phyloP scores from a whole-genome alignment of 2,113 vertebrate species.

The Vicugna pacos region DNA sequence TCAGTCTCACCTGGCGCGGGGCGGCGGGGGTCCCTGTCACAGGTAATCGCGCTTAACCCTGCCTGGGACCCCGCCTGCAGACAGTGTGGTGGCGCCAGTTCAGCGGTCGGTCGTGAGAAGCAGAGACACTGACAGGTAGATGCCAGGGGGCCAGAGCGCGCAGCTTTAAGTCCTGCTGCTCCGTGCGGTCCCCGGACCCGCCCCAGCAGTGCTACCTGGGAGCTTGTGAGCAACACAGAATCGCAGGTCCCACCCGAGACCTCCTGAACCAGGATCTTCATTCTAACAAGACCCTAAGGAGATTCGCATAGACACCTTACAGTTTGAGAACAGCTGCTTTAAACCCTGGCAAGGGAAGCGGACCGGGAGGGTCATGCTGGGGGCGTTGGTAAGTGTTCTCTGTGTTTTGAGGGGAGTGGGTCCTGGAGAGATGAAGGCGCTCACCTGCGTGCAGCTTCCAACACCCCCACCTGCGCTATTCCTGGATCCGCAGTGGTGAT shows the following conservation, averaged over 20 bases:
- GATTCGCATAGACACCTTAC: accelerated
- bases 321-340: neutral
- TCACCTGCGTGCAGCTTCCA: neutral
- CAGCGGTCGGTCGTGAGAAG: neutral
- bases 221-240: neutral
- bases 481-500: neutral
- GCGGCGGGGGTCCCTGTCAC: accelerated
- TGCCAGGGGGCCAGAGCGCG: neutral
- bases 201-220: neutral
- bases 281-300: neutral
- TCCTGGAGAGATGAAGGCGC: neutral
- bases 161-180: too few relatives aligned
- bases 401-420: neutral
- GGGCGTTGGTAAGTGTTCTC: neutral
- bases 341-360: neutral
- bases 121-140: neutral
- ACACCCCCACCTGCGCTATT: slow-evolving; percentile 26
- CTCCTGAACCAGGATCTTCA: neutral
- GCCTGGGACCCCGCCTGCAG: neutral
- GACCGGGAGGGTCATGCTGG: neutral
- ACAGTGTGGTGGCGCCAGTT: too few relatives aligned
- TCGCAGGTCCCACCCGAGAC: neutral
- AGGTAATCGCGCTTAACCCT: neutral
- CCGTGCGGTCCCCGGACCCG: accelerated
- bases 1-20: neutral